Conservation (phyloP, 2,888 invertebrate genomes). For the Lepas anatifera region DNA sequence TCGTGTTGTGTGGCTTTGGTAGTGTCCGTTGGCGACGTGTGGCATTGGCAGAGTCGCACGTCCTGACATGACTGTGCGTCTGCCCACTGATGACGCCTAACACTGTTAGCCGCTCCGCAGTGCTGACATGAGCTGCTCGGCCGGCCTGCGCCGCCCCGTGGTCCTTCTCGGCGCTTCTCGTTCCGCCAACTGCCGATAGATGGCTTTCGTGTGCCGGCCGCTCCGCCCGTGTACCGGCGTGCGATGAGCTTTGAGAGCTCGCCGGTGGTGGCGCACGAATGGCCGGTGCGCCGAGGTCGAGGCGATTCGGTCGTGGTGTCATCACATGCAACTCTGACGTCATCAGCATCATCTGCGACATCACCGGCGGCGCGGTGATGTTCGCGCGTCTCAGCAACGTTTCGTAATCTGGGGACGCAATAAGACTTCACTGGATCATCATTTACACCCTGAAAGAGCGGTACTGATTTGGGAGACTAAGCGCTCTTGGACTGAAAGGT, state of each 20-base stretch:
- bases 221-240: constrained; percentile 5
- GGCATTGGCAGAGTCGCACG: too few relatives aligned
- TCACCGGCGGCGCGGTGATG: constrained; percentile 20
- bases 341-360: constrained; percentile 18
- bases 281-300: constrained; percentile 17
- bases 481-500: too few relatives aligned
- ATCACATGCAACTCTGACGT: constrained; percentile 16
- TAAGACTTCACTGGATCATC: too few relatives aligned
- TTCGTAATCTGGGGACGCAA: constrained; percentile 21
- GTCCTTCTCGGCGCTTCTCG: neutral
- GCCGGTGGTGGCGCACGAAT: constrained; percentile 16
- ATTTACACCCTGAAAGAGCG: too few relatives aligned
- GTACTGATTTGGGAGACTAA: too few relatives aligned
- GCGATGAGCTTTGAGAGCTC: constrained; percentile 4
- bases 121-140: constrained; percentile 9
- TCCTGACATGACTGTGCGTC: too few relatives aligned
- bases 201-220: constrained; percentile 2
- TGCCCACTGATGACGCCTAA: too few relatives aligned
- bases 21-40: too few relatives aligned
- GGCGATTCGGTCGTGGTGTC: constrained; percentile 16
- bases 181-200: neutral
- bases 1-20: too few relatives aligned
- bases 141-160: constrained; percentile 7
- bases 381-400: constrained; percentile 24
- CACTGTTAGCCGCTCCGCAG: neutral